phyloP scores from a whole-genome alignment of 2,797 vertebrate species.

The Anableps anableps region DNA sequence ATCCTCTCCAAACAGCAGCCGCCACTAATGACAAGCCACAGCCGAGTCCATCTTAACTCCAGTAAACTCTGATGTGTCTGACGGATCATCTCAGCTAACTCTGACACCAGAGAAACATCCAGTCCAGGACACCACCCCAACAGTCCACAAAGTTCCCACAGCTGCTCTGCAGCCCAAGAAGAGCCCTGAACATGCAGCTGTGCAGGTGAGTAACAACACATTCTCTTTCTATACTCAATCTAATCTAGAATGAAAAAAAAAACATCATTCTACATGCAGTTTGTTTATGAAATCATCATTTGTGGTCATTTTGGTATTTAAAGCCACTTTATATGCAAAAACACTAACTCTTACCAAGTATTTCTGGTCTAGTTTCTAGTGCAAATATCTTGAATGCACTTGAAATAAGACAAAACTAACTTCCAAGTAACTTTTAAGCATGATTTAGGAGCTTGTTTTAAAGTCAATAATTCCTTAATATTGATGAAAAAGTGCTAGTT shows the following conservation, averaged over 20 bases:
- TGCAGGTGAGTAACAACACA: constrained; percentile 57
- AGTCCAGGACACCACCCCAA: constrained; percentile 67
- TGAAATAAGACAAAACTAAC: too few relatives aligned
- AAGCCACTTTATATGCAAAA: background rate
- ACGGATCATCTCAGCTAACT: constrained; percentile 9
- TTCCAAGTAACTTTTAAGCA: too few relatives aligned
- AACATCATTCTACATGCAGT: background rate
- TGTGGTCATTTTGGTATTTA: background rate
- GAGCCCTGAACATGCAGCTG: constrained; percentile 31
- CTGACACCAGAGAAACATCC: constrained; percentile 58
- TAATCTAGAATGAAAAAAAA: background rate
- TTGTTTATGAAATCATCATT: background rate
- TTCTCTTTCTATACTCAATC: background rate
- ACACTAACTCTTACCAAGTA: too few relatives aligned
- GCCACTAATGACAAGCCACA: constrained; percentile 10
- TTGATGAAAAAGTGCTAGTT: too few relatives aligned
- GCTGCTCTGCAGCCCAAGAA: constrained; percentile 35
- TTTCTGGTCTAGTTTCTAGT: too few relatives aligned
- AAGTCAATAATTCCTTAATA: too few relatives aligned
- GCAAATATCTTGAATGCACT: too few relatives aligned
- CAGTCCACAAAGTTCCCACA: background rate
- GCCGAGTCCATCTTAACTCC: constrained; percentile 12
- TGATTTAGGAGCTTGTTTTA: too few relatives aligned
- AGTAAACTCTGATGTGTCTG: constrained; percentile 6
- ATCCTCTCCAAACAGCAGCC: constrained; percentile 3